Evolutionary conservation across 2,113 vertebrate species (phyloP).

Genomic region (Dendropsophus ebraccatus): DNA sequence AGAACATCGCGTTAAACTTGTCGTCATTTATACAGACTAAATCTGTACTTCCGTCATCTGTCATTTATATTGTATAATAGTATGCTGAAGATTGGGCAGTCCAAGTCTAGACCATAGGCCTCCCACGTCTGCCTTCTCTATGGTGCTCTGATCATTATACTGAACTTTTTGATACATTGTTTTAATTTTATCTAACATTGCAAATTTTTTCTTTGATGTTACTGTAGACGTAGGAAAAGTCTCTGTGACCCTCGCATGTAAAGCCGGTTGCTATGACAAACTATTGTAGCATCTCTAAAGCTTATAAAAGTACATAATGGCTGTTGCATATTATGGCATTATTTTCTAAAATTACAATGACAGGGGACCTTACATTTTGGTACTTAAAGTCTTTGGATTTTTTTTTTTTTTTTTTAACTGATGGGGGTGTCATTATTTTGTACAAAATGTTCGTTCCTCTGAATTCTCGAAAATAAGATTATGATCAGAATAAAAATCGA

Average conservation of each 20-base stretch:
- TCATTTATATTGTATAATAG: background rate
- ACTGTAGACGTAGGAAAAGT: background rate
- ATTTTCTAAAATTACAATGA: conserved; percentile 38
- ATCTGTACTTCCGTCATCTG: background rate
- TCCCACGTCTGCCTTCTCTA: background rate
- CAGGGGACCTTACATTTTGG: background rate
- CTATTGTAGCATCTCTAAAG: conserved; percentile 31
- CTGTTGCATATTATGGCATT: conserved; percentile 12
- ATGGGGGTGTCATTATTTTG: conserved; percentile 34
- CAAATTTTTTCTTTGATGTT: background rate
- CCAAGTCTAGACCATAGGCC: background rate
- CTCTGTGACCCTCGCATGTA: background rate
- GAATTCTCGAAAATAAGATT: conserved; percentile 40
- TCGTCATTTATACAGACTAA: too few relatives aligned
- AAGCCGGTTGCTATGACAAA: conserved; percentile 36
- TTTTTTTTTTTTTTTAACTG: background rate
- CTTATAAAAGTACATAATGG: conserved; percentile 37
- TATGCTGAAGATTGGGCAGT: background rate
- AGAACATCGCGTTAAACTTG: too few relatives aligned
- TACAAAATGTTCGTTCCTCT: conserved; percentile 2
- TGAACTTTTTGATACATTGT: conserved; percentile 9
- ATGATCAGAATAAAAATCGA: conserved; percentile 8
- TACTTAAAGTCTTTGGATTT: background rate
- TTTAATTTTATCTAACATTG: background rate
- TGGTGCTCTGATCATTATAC: background rate